Evolutionary conservation across 2,888 invertebrate species (phyloP).

Genomic region (Lordiphosa fenestrarum): DNA sequence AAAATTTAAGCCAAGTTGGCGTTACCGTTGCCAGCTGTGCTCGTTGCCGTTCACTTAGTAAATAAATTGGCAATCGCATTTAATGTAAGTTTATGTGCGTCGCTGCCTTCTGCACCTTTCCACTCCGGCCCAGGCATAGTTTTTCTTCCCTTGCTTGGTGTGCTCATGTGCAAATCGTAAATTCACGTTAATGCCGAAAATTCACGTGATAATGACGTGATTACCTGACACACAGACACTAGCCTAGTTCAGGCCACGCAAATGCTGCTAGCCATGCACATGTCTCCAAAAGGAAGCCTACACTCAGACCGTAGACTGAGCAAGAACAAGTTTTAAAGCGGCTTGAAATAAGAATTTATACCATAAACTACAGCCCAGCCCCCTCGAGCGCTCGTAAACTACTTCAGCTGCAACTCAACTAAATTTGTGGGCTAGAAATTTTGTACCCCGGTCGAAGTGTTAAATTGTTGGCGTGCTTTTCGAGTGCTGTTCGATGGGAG

Average conservation of each 20-base stretch:
- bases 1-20: slow-evolving; percentile 68
- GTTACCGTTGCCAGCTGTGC: slow-evolving; percentile 54
- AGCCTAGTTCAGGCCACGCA: too few species aligned
- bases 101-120: slow-evolving; percentile 41
- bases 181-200: slow-evolving; percentile 73
- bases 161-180: slow-evolving; percentile 72
- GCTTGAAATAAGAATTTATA: background rate
- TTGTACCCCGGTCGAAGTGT: slow-evolving; percentile 27
- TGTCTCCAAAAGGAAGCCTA: too few species aligned
- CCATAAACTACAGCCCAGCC: slow-evolving; percentile 34
- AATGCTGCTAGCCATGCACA: too few species aligned
- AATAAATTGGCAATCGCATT: slow-evolving; percentile 76
- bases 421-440: slow-evolving; percentile 21
- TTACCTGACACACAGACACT: slow-evolving; percentile 56
- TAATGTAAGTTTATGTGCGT: slow-evolving; percentile 75
- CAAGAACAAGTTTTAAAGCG: too few species aligned
- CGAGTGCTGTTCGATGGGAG: slow-evolving; percentile 35
- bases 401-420: background rate
- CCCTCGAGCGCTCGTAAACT: slow-evolving; percentile 6
- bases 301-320: too few species aligned
- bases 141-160: slow-evolving; percentile 13
- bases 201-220: slow-evolving; percentile 78
- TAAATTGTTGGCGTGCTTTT: slow-evolving; percentile 38
- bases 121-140: slow-evolving; percentile 13
- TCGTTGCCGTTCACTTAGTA: slow-evolving; percentile 65